A percentile compares a stretch with the other conserved stretches of the same genome.
Conservation (phyloP, 2,113 vertebrate genomes). For the Ammodytes dubius region DNA sequence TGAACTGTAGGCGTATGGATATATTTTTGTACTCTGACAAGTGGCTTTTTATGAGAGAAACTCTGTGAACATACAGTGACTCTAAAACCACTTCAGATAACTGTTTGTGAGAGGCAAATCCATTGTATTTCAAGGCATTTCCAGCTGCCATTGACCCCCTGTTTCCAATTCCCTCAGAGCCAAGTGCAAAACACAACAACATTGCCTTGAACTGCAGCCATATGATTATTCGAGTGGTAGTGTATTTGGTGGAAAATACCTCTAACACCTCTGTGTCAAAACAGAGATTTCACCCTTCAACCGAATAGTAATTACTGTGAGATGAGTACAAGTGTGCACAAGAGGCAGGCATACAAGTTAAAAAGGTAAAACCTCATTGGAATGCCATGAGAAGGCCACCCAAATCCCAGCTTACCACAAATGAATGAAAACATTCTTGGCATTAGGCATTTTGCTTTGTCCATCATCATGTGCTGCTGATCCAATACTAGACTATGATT, state of each 20-base stretch:
- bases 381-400: slow-evolving; percentile 26
- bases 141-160: neutral
- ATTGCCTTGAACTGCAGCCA: neutral
- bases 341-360: slow-evolving; percentile 28
- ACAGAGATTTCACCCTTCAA: neutral
- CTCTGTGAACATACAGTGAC: slow-evolving; percentile 1
- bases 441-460: slow-evolving; percentile 33
- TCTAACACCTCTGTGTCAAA: slow-evolving; percentile 13
- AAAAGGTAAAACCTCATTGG: slow-evolving; percentile 35
- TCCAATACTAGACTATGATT: slow-evolving; percentile 33
- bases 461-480: slow-evolving; percentile 39
- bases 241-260: neutral
- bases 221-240: neutral
- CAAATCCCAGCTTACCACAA: slow-evolving; percentile 41
- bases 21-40: neutral
- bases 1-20: neutral
- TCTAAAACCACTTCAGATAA: too few relatives aligned
- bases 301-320: slow-evolving; percentile 9
- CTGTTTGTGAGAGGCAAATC: neutral
- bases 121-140: neutral
- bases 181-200: neutral
- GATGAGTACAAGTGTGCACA: neutral
- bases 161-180: neutral
- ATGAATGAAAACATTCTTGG: slow-evolving; percentile 49
- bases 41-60: neutral